phyloP scores from a whole-genome alignment of 2,888 invertebrate species.

The Amorpha juglandis region DNA sequence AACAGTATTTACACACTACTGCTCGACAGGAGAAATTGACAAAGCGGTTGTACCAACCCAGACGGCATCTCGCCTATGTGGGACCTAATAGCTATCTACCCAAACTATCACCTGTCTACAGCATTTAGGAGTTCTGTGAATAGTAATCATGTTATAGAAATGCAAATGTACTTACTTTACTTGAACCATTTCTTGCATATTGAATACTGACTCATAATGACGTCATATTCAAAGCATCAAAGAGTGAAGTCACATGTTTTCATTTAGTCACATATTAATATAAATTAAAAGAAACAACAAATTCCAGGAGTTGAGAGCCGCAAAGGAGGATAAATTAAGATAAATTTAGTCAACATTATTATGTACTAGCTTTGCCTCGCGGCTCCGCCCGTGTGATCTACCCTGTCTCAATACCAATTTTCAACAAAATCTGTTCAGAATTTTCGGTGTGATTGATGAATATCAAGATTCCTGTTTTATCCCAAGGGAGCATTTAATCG shows the following conservation, averaged over 20 bases:
- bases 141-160: not conserved
- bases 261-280: not conserved
- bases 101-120: not conserved
- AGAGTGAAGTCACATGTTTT: slow-evolving; percentile 8
- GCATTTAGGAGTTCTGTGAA: not conserved
- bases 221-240: slow-evolving; percentile 14
- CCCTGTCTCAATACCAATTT: too few species aligned
- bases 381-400: too few species aligned
- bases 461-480: too few species aligned
- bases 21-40: too few species aligned
- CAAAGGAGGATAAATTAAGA: not conserved
- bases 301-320: slow-evolving; percentile 2
- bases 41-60: too few species aligned
- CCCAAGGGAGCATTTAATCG: too few species aligned
- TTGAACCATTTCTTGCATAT: not conserved
- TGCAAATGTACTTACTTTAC: not conserved
- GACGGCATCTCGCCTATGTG: too few species aligned
- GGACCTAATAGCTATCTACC: too few species aligned
- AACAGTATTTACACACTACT: too few species aligned
- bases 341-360: not conserved
- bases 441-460: too few species aligned
- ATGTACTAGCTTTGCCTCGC: too few species aligned
- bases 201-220: not conserved
- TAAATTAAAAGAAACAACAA: not conserved
- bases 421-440: too few species aligned